Evolutionary conservation across 2,797 vertebrate genomes (phyloP).

Genomic region (Onychomys arenicola): DNA sequence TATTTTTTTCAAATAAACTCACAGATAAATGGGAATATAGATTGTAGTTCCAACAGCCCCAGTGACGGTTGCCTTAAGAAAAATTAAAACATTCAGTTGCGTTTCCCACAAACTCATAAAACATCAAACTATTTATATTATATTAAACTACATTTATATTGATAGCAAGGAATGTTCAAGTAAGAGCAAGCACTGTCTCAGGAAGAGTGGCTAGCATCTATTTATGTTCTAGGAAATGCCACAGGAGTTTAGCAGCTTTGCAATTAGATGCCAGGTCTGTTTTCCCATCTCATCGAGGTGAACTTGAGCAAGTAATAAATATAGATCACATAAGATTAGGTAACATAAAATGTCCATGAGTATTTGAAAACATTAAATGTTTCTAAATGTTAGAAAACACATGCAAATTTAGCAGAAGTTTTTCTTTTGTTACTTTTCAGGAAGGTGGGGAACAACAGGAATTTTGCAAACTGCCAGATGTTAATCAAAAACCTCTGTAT

Average conservation of each 20-base stretch:
- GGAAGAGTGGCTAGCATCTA: slow-evolving; percentile 8
- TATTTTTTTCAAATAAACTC: slow-evolving; percentile 39
- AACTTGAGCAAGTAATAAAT: slow-evolving; percentile 20
- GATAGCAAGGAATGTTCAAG: slow-evolving; percentile 45
- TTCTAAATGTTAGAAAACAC: slow-evolving; percentile 48
- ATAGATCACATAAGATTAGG: not conserved
- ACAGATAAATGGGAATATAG: slow-evolving; percentile 2
- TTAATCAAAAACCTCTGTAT: not conserved
- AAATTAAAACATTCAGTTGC: not conserved
- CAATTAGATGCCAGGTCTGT: not conserved
- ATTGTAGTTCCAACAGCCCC: slow-evolving; percentile 38
- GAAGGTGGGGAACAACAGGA: not conserved
- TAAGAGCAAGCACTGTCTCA: slow-evolving; percentile 46
- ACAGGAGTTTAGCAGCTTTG: not conserved
- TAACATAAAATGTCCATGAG: not conserved
- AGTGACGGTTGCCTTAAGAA: not conserved
- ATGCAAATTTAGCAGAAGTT: not conserved
- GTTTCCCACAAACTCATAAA: slow-evolving; percentile 71
- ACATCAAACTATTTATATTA: slow-evolving; percentile 59
- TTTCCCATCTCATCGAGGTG: not conserved
- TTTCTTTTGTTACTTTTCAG: slow-evolving; percentile 11
- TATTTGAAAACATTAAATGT: slow-evolving; percentile 36
- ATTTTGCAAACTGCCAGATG: not conserved
- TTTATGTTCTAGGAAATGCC: slow-evolving; percentile 43
- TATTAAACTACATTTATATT: not conserved